Conservation (phyloP, 2,888 invertebrate genomes). For the Hermodice carunculata region DNA sequence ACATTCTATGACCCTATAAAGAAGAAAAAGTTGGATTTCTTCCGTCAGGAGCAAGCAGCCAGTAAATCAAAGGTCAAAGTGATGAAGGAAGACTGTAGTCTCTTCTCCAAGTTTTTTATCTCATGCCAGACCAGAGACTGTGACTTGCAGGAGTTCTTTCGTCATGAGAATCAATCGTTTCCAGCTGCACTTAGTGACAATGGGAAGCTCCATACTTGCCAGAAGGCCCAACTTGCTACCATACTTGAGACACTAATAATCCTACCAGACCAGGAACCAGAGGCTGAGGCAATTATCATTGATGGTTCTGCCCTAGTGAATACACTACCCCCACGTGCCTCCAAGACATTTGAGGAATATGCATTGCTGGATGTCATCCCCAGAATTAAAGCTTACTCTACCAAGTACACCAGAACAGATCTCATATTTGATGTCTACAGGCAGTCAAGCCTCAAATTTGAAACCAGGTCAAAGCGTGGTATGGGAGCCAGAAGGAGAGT, state of each 20-base stretch:
- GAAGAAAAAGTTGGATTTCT: constrained; percentile 33
- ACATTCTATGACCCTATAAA: constrained; percentile 37
- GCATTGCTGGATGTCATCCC: constrained; percentile 17
- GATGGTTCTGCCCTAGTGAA: constrained; percentile 30
- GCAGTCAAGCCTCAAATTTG: constrained; percentile 21
- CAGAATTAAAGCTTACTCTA: constrained; percentile 6
- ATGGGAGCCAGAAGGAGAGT: constrained; percentile 27
- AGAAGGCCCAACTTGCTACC: constrained; percentile 30
- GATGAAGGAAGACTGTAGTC: constrained; percentile 22
- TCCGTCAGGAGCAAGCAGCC: constrained; percentile 20
- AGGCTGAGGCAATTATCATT: constrained; percentile 22
- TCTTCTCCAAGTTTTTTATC: constrained; percentile 37
- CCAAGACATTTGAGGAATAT: constrained; percentile 33
- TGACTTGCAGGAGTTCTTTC: constrained; percentile 30
- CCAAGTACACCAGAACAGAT: constrained; percentile 27
- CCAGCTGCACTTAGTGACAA: constrained; percentile 33
- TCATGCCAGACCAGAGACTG: constrained; percentile 34
- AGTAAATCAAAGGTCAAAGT: constrained; percentile 13
- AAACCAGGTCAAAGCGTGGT: constrained; percentile 31
- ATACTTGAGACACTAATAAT: constrained; percentile 22
- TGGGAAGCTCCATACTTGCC: constrained; percentile 30
- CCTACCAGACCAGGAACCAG: constrained; percentile 23
- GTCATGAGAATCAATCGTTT: constrained; percentile 35
- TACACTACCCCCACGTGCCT: constrained; percentile 13
- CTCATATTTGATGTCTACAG: constrained; percentile 34